phyloP scores from a whole-genome alignment of 2,797 vertebrate species.

The Catostomus latipinnis region DNA sequence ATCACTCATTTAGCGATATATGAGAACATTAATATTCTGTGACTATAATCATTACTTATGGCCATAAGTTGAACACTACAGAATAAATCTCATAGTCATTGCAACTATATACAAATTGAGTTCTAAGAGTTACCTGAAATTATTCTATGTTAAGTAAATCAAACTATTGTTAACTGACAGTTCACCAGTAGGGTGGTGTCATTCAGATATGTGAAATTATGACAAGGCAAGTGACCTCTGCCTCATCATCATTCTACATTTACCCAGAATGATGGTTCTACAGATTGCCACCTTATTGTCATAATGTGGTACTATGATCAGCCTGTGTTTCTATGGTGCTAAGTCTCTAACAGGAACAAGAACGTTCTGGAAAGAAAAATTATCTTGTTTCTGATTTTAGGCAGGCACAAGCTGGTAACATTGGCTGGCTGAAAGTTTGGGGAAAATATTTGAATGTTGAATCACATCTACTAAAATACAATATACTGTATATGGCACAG shows the following conservation, averaged over 20 bases:
- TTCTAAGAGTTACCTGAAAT: too few relatives aligned
- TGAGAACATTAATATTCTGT: too few relatives aligned
- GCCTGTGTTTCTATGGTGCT: constrained; percentile 10
- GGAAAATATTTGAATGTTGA: constrained; percentile 9
- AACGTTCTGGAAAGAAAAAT: constrained; percentile 19
- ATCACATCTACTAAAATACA: constrained; percentile 10
- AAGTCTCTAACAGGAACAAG: neutral
- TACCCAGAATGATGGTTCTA: neutral
- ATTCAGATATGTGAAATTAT: too few relatives aligned
- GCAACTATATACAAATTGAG: too few relatives aligned
- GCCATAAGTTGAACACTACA: too few relatives aligned
- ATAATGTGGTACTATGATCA: neutral
- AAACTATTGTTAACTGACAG: too few relatives aligned
- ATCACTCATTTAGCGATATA: too few relatives aligned
- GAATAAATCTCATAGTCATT: too few relatives aligned
- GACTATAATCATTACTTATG: too few relatives aligned
- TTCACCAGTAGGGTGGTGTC: too few relatives aligned
- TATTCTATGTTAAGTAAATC: too few relatives aligned
- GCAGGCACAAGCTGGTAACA: neutral
- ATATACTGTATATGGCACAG: neutral
- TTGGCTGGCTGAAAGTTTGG: neutral
- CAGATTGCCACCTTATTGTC: neutral
- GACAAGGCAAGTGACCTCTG: too few relatives aligned
- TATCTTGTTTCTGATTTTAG: constrained; percentile 10
- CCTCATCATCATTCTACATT: neutral